These are phyloP conservation scores for Dynastes maya DNA, from an alignment of 2,888 invertebrate species.

Conservation along the genomic window DNA sequence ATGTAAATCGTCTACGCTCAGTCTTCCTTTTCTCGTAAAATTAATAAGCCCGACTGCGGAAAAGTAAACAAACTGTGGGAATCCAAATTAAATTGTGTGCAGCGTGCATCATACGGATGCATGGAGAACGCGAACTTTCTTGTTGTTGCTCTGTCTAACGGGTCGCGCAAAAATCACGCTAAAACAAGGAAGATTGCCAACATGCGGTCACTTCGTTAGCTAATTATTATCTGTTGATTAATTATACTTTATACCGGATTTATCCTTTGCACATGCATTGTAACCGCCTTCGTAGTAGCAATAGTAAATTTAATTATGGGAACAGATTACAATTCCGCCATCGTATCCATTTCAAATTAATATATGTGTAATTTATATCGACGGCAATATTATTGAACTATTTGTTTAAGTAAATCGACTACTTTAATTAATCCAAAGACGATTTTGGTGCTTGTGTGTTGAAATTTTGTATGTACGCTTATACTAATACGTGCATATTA, in stretches of 20 bases:
- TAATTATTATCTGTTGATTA: conserved; percentile 26
- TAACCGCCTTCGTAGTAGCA: background rate
- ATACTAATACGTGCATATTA: no score
- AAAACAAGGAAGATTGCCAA: conserved; percentile 16
- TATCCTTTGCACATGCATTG: background rate
- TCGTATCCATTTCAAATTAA: conserved; percentile 33
- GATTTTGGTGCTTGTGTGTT: background rate
- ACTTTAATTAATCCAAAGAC: conserved; percentile 21
- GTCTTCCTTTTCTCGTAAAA: conserved; percentile 40
- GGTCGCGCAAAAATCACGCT: background rate
- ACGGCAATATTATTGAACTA: conserved; percentile 23
- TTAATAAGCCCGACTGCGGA: conserved; percentile 34
- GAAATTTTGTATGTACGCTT: background rate
- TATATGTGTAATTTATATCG: conserved; percentile 23
- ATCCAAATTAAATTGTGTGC: conserved; percentile 19
- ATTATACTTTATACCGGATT: conserved; percentile 3
- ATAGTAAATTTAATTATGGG: conserved; percentile 20
- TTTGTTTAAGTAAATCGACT: conserved; percentile 28
- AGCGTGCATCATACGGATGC: background rate
- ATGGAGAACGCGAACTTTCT: conserved; percentile 3
- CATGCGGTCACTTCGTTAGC: conserved; percentile 8
- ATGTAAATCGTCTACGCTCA: conserved; percentile 19
- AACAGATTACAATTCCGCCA: conserved; percentile 33
- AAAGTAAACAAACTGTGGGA: conserved; percentile 43
- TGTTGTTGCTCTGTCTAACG: background rate